These are phyloP conservation scores for Thamnophis elegans DNA, from an alignment of 2,797 vertebrate genomes.

Conservation along the genomic window DNA sequence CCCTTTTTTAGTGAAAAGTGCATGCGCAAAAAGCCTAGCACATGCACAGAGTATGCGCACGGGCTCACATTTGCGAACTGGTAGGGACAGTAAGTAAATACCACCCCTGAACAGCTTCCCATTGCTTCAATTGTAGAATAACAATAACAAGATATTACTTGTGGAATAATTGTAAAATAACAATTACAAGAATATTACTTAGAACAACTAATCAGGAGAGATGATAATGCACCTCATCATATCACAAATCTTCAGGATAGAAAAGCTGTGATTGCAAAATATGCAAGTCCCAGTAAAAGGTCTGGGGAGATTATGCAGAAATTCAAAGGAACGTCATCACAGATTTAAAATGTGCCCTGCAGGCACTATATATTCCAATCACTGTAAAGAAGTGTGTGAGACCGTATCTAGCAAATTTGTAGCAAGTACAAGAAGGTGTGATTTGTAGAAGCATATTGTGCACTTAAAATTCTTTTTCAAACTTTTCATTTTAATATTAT, in stretches of 20 bases:
- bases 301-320: neutral
- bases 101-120: slow-evolving; percentile 25
- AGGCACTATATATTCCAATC: neutral
- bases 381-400: neutral
- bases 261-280: neutral
- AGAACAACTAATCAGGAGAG: neutral
- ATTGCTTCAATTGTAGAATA: neutral
- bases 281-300: neutral
- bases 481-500: neutral
- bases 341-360: neutral
- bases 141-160: too few species aligned
- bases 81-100: too few species aligned
- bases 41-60: too few species aligned
- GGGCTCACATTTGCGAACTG: too few species aligned
- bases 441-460: neutral
- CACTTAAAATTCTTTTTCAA: neutral
- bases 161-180: neutral
- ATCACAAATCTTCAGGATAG: neutral
- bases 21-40: too few species aligned
- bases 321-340: neutral
- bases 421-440: neutral
- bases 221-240: neutral
- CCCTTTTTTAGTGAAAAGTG: too few species aligned
- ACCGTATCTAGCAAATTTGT: neutral
- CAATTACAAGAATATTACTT: neutral